These are phyloP conservation scores for Pollenia labialis DNA, from an alignment of 2,888 invertebrate species.

Conservation along the genomic window DNA sequence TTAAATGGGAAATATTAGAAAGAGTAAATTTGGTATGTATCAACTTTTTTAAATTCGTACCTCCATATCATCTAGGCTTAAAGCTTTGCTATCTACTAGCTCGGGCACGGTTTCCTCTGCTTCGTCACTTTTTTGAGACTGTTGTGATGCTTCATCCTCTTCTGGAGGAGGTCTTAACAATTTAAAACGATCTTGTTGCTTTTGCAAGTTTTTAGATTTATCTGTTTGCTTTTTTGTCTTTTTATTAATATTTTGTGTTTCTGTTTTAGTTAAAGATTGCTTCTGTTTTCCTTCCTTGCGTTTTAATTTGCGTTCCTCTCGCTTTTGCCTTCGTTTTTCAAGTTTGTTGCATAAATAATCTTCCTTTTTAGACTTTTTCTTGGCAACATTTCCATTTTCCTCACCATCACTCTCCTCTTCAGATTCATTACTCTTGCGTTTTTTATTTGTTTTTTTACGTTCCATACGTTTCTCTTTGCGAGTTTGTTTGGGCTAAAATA, in stretches of 20 bases:
- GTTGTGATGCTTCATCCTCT: constrained; percentile 70
- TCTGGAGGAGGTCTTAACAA: constrained; percentile 78
- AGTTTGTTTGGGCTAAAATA: constrained; percentile 62
- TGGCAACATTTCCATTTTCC: not conserved
- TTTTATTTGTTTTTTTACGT: constrained; percentile 71
- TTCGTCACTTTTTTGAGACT: constrained; percentile 73
- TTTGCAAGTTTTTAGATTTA: constrained; percentile 30
- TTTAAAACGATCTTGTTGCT: constrained; percentile 77
- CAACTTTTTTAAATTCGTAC: constrained; percentile 64
- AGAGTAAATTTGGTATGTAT: not conserved
- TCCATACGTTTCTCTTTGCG: constrained; percentile 71
- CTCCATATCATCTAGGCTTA: constrained; percentile 75
- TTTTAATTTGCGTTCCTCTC: constrained; percentile 76
- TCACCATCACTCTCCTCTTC: constrained; percentile 12
- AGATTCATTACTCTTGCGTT: constrained; percentile 62
- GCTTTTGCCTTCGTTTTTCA: constrained; percentile 76
- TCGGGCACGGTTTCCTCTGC: constrained; percentile 71
- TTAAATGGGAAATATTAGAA: constrained; percentile 74
- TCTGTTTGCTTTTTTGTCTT: constrained; percentile 37
- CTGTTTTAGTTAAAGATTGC: constrained; percentile 57
- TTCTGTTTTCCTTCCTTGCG: constrained; percentile 72
- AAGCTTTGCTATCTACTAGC: constrained; percentile 60
- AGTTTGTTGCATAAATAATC: constrained; percentile 75
- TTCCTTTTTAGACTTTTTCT: constrained; percentile 76
- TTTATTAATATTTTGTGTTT: constrained; percentile 49